phyloP scores from a whole-genome alignment of 2,113 vertebrate species.

The Mastomys coucha region DNA sequence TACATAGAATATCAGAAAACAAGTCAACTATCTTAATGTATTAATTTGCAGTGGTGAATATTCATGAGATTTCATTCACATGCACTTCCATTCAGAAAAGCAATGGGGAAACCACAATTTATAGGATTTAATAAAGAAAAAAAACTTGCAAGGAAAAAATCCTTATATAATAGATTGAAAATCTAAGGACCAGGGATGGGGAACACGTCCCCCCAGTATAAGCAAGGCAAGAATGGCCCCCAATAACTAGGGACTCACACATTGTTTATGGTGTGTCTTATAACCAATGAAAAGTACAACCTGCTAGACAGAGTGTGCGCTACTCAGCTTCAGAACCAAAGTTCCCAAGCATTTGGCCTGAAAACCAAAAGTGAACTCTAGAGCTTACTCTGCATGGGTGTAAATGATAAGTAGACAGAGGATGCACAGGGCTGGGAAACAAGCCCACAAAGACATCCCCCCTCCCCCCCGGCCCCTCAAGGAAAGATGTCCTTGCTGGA shows the following conservation, averaged over 20 bases:
- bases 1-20: not conserved
- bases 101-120: not conserved
- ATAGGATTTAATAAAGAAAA: not conserved
- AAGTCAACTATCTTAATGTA: not conserved
- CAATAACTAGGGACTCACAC: not conserved
- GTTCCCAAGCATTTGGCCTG: not conserved
- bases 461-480: too few species aligned
- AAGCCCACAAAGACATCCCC: not conserved
- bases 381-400: not conserved
- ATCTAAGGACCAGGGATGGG: not conserved
- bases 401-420: not conserved
- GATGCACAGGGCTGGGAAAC: too few species aligned
- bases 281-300: not conserved
- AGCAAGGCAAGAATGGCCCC: not conserved
- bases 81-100: not conserved
- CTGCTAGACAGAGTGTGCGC: not conserved
- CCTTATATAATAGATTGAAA: not conserved
- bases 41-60: not conserved
- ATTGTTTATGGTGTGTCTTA: not conserved
- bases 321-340: not conserved
- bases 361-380: not conserved
- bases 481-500: not conserved
- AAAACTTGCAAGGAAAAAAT: not conserved
- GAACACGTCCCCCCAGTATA: rapidly evolving
- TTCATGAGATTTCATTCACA: not conserved